Conservation (phyloP, 2,888 invertebrate genomes). For the Ochropleura plecta region DNA sequence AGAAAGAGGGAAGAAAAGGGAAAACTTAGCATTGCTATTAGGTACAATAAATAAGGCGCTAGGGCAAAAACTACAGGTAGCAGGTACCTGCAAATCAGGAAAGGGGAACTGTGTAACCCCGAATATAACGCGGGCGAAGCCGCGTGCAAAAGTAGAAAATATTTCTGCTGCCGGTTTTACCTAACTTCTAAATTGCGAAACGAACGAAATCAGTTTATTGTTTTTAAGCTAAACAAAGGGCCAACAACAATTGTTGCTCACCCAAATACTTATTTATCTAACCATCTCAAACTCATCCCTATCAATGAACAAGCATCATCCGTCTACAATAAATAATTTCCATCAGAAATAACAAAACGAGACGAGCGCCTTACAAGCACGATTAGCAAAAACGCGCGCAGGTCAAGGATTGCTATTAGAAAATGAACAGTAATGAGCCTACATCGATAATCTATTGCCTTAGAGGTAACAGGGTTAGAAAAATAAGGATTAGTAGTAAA, state of each 20-base stretch:
- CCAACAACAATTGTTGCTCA: not conserved
- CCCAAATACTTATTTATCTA: not conserved
- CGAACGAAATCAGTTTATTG: not conserved
- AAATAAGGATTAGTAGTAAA: not conserved
- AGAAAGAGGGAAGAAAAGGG: too few relatives aligned
- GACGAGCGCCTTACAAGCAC: conserved; percentile 39
- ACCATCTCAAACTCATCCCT: not conserved
- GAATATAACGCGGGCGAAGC: too few relatives aligned
- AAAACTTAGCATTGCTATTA: too few relatives aligned
- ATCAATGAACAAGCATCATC: not conserved
- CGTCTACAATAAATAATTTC: not conserved
- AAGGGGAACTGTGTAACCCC: too few relatives aligned
- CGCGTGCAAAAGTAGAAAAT: too few relatives aligned
- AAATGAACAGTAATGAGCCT: conserved; percentile 26
- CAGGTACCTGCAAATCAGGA: too few relatives aligned
- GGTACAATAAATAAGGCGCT: too few relatives aligned
- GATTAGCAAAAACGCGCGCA: conserved; percentile 52
- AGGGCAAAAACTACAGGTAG: too few relatives aligned
- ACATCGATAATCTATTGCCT: conserved; percentile 7
- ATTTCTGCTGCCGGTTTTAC: not conserved
- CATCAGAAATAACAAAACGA: conserved; percentile 39
- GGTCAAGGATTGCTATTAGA: conserved; percentile 30
- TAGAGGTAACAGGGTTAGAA: not conserved
- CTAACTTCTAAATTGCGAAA: not conserved
- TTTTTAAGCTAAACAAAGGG: not conserved